Evolutionary conservation across 1,140 invertebrate species (phyloP).

Genomic region (Mizuhopecten yessoensis): DNA sequence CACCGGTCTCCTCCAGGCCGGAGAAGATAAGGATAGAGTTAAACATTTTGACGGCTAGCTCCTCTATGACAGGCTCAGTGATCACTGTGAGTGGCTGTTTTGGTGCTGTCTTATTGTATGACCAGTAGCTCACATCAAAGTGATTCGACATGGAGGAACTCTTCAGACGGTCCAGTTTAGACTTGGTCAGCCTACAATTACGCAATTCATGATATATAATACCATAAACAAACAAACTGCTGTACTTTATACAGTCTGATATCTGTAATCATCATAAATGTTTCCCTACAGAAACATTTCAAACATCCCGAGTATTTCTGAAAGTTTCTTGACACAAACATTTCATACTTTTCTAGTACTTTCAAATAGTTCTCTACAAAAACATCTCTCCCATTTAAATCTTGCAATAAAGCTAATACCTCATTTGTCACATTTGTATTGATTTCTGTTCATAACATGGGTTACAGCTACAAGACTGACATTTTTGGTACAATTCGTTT

Average conservation of each 20-base stretch:
- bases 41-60: slow-evolving; percentile 89
- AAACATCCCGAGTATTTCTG: too few relatives aligned
- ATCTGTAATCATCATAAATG: neutral
- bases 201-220: slow-evolving; percentile 43
- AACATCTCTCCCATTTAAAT: too few relatives aligned
- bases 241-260: too few relatives aligned
- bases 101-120: slow-evolving; percentile 91
- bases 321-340: too few relatives aligned
- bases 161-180: slow-evolving; percentile 92
- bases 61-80: slow-evolving; percentile 92
- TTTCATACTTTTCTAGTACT: too few relatives aligned
- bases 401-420: too few relatives aligned
- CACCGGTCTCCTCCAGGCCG: slow-evolving; percentile 87
- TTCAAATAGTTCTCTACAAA: too few relatives aligned
- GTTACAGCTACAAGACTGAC: too few relatives aligned
- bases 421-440: too few relatives aligned
- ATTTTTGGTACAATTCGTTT: too few relatives aligned
- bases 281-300: too few relatives aligned
- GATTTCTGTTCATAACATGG: too few relatives aligned
- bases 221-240: neutral
- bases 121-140: slow-evolving; percentile 89
- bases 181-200: slow-evolving; percentile 90
- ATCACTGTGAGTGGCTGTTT: slow-evolving; percentile 92
- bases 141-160: slow-evolving; percentile 88
- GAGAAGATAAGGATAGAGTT: slow-evolving; percentile 89